Evolutionary conservation across 2,113 vertebrate genomes (phyloP).

Genomic region (Cyprinodon brontotheroides): DNA sequence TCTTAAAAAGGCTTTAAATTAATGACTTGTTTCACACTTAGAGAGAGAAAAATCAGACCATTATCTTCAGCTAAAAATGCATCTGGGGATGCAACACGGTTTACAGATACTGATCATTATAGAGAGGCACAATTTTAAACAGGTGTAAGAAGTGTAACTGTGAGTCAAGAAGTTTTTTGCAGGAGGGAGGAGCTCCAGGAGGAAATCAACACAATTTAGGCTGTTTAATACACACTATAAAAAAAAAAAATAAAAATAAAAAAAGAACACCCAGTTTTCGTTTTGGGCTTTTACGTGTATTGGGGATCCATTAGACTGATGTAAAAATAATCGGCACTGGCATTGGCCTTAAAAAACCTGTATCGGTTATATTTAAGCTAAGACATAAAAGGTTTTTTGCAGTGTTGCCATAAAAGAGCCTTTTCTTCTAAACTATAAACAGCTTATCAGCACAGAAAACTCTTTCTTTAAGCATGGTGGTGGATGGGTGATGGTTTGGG

Average conservation of each 20-base stretch:
- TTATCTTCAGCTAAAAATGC: constrained; percentile 28
- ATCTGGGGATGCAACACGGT: constrained; percentile 31
- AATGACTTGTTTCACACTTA: constrained; percentile 1
- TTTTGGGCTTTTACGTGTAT: neutral
- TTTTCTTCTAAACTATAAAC: too few relatives aligned
- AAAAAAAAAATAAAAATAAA: neutral
- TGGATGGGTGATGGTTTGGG: too few relatives aligned
- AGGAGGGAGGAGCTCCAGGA: constrained; percentile 35
- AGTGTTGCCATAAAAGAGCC: neutral
- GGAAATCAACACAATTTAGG: constrained; percentile 27
- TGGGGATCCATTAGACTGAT: too few relatives aligned
- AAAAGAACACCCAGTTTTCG: neutral
- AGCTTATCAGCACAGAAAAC: too few relatives aligned
- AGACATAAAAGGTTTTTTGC: too few relatives aligned
- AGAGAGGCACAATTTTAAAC: constrained; percentile 58
- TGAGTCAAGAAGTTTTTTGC: constrained; percentile 15
- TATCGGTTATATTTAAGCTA: too few relatives aligned
- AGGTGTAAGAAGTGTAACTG: constrained; percentile 32
- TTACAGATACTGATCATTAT: constrained; percentile 48
- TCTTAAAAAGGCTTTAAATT: neutral
- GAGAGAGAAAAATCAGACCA: constrained; percentile 24
- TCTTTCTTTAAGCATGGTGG: too few relatives aligned
- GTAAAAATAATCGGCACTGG: too few relatives aligned
- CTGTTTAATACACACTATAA: constrained; percentile 9
- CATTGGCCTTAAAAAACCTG: too few relatives aligned